Evolutionary conservation across 2,113 vertebrate genomes (phyloP), one percentile per base, ranked within the genome.

Genomic region (Plecturocebus donacophilus): DNA sequence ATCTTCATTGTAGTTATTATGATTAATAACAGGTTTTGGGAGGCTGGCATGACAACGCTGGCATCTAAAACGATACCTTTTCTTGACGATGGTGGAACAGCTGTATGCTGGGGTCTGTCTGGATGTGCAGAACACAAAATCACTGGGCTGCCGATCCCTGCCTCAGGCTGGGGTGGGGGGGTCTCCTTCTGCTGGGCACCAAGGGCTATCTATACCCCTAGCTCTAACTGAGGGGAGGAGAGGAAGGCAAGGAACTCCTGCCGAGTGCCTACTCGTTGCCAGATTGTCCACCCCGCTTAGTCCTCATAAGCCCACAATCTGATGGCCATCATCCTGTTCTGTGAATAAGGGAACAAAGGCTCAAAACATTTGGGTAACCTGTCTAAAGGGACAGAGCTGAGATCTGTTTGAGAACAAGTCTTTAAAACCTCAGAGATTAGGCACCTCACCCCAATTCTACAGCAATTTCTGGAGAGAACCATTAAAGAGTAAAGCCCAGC

Each of bases 1-100:
- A 73, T 88, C 71, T 61, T 79, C 87, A 92, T 90, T 58, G 85
- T 54, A 87, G 79, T 87, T 86, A 89, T 88, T 89, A 96, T 94
- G 89, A 93, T 97, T 87, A 97, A 95, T 97, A 79, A 49, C 52
- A 83, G 93, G 47, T n/a, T 82, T 75, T 0, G 2, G 19, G 35
- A 0, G 2, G 54, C 35, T 56, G 73, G 86, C 83, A n/a, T 0
- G 8, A 38, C 14, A 12, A 38, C 6, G 19, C 79, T 95, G 96
- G 90, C 92, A 87, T 87, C 54, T 14, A 30, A 79, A 95, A 58
- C 16, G 87, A 70, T 79, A 93, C 83, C 40, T 95, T 95, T 32
- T 71, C 76, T 54, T 1, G 35, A 45, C 0, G 23, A 68, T 13
- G 25, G 91, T 19, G 61, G 91, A 61, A 35, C 42, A 97, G 92